Conservation (phyloP, 2,113 vertebrate genomes). For the Onychorhynchus coronatus region DNA sequence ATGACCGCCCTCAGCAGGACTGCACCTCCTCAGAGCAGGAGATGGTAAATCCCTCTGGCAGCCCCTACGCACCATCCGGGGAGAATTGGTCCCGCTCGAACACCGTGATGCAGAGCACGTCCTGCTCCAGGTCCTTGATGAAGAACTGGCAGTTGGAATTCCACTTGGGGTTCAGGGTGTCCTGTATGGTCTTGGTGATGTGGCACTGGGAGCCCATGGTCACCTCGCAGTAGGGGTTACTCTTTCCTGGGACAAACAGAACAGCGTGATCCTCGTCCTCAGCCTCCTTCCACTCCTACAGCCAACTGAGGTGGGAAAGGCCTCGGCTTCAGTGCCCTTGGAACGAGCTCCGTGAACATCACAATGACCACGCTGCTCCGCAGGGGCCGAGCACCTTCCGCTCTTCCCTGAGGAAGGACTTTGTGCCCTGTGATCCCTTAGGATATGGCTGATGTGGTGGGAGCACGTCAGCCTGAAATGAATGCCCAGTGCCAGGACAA, state of each 20-base stretch:
- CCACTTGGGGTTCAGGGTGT: constrained; percentile 97
- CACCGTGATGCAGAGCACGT: constrained; percentile 96
- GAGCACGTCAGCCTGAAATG: not conserved
- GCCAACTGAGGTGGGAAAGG: too few species aligned
- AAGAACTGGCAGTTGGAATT: constrained; percentile 99
- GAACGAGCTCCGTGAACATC: not conserved
- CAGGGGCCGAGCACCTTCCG: not conserved
- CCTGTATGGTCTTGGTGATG: constrained; percentile 97
- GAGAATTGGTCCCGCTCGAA: constrained; percentile 99
- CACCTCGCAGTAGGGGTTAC: constrained; percentile 97
- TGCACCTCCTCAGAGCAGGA: not conserved
- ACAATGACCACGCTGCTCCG: not conserved
- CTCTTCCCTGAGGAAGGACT: not conserved
- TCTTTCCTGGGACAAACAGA: constrained; percentile 83
- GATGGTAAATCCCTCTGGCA: not conserved
- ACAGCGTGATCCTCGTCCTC: not conserved
- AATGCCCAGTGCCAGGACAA: not conserved
- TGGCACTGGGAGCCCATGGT: constrained; percentile 99
- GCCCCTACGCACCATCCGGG: constrained; percentile 84
- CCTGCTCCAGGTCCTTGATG: constrained; percentile 97
- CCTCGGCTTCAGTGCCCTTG: not conserved
- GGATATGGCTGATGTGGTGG: not conserved
- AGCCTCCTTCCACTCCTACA: not conserved
- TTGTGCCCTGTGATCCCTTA: not conserved
- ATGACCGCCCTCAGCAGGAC: not conserved